phyloP scores from a whole-genome alignment of 2,888 invertebrate genomes.

The Lithophane ornitopus region DNA sequence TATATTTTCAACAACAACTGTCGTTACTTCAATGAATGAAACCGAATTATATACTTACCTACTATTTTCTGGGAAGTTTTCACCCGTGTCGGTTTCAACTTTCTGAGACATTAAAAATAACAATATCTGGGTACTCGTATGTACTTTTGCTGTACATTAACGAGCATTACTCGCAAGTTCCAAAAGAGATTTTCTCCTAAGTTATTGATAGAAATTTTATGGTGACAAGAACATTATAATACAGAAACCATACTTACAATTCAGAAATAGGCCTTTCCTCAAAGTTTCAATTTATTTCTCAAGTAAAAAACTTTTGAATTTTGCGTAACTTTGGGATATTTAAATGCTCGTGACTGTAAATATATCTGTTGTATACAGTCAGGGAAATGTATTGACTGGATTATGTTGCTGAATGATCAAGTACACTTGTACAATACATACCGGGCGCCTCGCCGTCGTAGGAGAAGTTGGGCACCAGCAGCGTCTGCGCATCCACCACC shows the following conservation, averaged over 20 bases:
- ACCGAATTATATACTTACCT: not conserved
- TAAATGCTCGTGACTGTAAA: not conserved
- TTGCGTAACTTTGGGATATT: not conserved
- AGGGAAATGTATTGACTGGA: not conserved
- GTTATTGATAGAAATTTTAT: not conserved
- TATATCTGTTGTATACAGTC: not conserved
- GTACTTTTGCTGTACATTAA: not conserved
- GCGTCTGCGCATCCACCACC: conserved; percentile 97
- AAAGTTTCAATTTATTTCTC: not conserved
- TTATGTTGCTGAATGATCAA: not conserved
- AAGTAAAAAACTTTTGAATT: not conserved
- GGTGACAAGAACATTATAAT: not conserved
- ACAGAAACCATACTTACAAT: not conserved
- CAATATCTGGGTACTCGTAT: not conserved
- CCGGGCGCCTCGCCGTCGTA: conserved; percentile 98
- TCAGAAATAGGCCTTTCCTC: not conserved
- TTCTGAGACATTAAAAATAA: not conserved
- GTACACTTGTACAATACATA: conserved; percentile 77
- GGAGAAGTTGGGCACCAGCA: conserved; percentile 96
- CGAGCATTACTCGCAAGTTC: not conserved
- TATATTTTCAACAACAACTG: not conserved
- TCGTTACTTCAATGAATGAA: not conserved
- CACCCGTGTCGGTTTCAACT: not conserved
- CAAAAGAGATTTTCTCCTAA: not conserved
- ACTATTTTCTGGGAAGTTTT: not conserved